Conservation (phyloP, 1,140 invertebrate genomes). For the Lepidurus couesii region DNA sequence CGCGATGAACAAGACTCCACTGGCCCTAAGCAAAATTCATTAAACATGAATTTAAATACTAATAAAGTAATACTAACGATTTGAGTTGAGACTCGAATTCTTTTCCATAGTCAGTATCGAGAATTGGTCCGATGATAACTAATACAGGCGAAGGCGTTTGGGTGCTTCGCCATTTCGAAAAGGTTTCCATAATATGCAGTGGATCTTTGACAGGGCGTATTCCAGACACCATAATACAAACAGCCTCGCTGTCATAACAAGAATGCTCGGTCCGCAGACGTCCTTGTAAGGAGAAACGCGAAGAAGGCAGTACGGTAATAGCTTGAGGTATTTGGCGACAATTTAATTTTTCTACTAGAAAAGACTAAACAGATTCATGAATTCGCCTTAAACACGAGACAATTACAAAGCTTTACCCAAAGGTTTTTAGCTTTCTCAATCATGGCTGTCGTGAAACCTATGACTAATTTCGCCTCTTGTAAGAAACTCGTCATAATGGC, state of each 20-base stretch:
- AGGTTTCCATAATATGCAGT: neutral
- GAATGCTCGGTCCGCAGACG: neutral
- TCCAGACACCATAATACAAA: neutral
- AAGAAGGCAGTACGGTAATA: neutral
- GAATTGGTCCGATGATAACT: neutral
- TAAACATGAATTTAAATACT: neutral
- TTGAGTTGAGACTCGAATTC: neutral
- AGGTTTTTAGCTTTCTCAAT: neutral
- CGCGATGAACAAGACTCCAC: neutral
- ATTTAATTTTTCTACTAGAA: neutral
- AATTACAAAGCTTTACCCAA: neutral
- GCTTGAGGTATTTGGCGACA: neutral
- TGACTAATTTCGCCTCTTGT: neutral
- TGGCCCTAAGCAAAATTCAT: neutral
- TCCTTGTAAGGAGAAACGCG: neutral
- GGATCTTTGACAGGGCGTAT: neutral
- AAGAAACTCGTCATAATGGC: neutral
- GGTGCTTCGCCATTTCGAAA: neutral
- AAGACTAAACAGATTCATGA: neutral
- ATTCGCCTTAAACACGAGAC: too few relatives aligned
- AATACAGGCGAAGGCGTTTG: neutral
- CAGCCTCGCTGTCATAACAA: neutral
- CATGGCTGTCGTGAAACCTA: neutral
- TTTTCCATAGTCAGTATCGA: neutral
- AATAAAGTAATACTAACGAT: neutral